A percentile compares a stretch with the other conserved stretches of the same genome.
phyloP scores from a whole-genome alignment of 2,888 invertebrate genomes.

The Marasmarcha lunaedactyla region DNA sequence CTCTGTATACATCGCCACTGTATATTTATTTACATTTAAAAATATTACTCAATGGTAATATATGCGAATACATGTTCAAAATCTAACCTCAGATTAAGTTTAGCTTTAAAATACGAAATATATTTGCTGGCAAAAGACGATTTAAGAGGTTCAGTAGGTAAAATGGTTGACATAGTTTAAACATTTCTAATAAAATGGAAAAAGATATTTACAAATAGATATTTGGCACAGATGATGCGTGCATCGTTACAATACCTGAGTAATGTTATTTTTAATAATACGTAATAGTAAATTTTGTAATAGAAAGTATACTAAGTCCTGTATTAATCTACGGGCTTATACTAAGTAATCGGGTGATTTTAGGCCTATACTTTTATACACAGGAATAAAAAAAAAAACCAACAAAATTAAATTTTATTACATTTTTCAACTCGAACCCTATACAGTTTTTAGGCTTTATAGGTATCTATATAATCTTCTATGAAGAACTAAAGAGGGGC shows the following conservation, averaged over 20 bases:
- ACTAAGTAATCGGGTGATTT: slow-evolving; percentile 38
- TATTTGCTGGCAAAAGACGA: neutral
- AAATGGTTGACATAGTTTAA: slow-evolving; percentile 26
- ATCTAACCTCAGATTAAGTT: too few species aligned
- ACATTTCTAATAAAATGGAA: slow-evolving; percentile 29
- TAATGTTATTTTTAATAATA: neutral
- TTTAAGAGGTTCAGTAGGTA: slow-evolving; percentile 22
- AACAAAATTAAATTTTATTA: slow-evolving; percentile 2
- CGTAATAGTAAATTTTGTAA: slow-evolving; percentile 38
- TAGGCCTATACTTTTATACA: slow-evolving; percentile 50
- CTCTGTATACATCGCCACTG: too few species aligned
- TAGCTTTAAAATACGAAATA: too few species aligned
- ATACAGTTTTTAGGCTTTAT: slow-evolving; percentile 10
- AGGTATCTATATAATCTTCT: slow-evolving; percentile 7
- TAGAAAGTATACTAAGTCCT: slow-evolving; percentile 47
- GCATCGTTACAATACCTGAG: slow-evolving; percentile 21
- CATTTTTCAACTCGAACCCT: slow-evolving; percentile 4
- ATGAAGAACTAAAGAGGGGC: slow-evolving; percentile 4
- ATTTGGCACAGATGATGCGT: slow-evolving; percentile 63
- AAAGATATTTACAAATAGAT: slow-evolving; percentile 50
- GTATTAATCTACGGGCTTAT: slow-evolving; percentile 59
- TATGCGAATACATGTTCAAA: too few species aligned
- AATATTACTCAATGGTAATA: too few species aligned
- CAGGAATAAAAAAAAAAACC: slow-evolving; percentile 3
- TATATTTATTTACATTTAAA: too few species aligned